phyloP scores from a whole-genome alignment of 37 sponge, comb jelly and placozoan genomes.

The Beroe ovata region DNA sequence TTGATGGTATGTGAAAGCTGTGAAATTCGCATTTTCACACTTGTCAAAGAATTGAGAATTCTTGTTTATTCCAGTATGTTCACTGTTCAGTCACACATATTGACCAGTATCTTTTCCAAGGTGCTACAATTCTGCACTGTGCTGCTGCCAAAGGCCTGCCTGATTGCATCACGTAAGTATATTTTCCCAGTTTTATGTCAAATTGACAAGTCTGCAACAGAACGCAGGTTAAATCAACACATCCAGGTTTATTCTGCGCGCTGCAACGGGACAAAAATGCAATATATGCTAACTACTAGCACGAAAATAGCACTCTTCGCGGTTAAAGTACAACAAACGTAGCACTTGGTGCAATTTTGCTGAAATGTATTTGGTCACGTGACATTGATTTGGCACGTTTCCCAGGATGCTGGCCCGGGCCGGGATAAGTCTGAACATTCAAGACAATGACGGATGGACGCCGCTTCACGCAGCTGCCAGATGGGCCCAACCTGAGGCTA shows the following conservation, averaged over 20 bases:
- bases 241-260: no score
- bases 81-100: no score
- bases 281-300: slow-evolving; percentile 41
- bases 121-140: slow-evolving; percentile 40
- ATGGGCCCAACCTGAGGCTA: slow-evolving; percentile 63
- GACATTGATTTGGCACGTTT: not conserved
- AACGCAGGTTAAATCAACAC: no score
- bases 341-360: not conserved
- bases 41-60: no score
- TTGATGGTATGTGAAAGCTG: not conserved
- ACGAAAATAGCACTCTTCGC: not conserved
- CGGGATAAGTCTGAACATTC: slow-evolving; percentile 5
- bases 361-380: slow-evolving; percentile 13
- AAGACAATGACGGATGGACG: slow-evolving; percentile 66
- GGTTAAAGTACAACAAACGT: not conserved
- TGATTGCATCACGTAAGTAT: slow-evolving; percentile 3
- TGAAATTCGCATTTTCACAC: no score
- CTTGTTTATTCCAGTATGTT: no score
- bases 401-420: slow-evolving; percentile 52
- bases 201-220: no score
- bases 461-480: slow-evolving; percentile 37
- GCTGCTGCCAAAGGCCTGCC: slow-evolving; percentile 34
- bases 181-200: no score
- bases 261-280: slow-evolving; percentile 26
- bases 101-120: not conserved